Percentiles rank a stretch among this genome's conserved stretches.
phyloP scores from a whole-genome alignment of 2,888 invertebrate species.

The Hyalella azteca region DNA sequence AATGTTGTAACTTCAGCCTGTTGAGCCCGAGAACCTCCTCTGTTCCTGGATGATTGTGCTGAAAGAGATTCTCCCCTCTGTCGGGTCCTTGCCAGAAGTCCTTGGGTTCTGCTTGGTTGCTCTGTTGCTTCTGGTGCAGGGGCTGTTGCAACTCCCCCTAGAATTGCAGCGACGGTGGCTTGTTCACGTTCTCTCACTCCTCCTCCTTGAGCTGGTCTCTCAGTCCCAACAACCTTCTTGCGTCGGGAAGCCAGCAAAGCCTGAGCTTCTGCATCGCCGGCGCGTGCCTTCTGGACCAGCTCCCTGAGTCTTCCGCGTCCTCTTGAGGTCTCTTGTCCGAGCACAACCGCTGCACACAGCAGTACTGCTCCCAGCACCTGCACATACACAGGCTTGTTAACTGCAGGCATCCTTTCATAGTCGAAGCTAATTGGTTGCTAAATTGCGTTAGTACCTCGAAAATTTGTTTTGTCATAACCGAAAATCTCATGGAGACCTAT shows the following conservation, averaged over 20 bases:
- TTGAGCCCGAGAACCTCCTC: background rate
- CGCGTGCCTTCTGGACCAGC: slow-evolving; percentile 41
- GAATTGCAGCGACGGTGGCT: background rate
- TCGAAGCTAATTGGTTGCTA: too few species aligned
- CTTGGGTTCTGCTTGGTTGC: background rate
- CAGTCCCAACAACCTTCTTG: slow-evolving; percentile 15
- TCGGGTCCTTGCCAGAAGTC: background rate
- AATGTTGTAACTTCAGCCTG: slow-evolving; percentile 29
- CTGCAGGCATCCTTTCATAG: too few species aligned
- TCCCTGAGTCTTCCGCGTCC: slow-evolving; percentile 40
- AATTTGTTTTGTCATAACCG: background rate
- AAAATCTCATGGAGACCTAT: background rate
- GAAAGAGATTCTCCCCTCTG: background rate
- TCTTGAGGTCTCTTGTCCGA: background rate
- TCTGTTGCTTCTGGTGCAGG: background rate
- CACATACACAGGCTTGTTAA: background rate
- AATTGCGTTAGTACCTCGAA: too few species aligned
- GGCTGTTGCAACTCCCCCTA: slow-evolving; percentile 3
- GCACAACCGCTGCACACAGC: slow-evolving; percentile 9
- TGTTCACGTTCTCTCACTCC: background rate
- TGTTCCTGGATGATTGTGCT: background rate
- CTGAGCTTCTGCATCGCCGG: slow-evolving; percentile 44
- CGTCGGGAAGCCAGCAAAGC: slow-evolving; percentile 39
- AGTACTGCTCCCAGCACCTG: slow-evolving; percentile 33
- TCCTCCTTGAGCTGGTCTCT: background rate